Evolutionary conservation across 92 coral and sea anemone genomes (phyloP), one percentile per base, ranked within the genome.

Genomic region (Epizoanthus illoricatus): DNA sequence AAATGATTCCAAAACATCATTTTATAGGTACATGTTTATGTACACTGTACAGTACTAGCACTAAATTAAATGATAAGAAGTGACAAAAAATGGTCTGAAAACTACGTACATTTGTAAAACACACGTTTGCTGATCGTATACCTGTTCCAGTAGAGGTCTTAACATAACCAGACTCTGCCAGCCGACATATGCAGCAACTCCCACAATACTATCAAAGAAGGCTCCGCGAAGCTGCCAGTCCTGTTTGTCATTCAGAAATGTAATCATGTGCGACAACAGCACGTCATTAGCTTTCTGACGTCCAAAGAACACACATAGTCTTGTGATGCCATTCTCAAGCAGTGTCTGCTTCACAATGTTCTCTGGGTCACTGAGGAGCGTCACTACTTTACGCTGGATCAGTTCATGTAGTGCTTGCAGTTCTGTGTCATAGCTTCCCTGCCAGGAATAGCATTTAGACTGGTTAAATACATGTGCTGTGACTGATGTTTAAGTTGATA

Each of bases 91-190:
- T 65, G 15, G 2, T 24, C 16, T 28, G 21, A n/a, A 28, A 24
- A 66, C 65, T 4, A 55, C 3, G 3, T 11, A 20, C 18, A 10
- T 21, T 43, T 42, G 43, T 17, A 10, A 17, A 6, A 20, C 43
- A 23, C 18, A 28, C 18, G 8, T 49, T 49, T 49, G 55, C 10
- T 49, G 10, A 52, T 11, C 11, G 56, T 20, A 9, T 21, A 97
- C 99, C 97, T 97, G 99, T 66, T 97, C 98, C 13, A 97, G 65
- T 0, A 97, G 89, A 4, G 99, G 99, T 24, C 97, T 87, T 1
- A 97, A 84, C 99, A 97, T 97, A 24, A 93, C 99, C 69, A 97
- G 65, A 73, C 99, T 97, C 87, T 97, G 99, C 99, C 99, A 97
- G 0, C 99, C 99, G 19, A 97, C 99, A 36, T 95, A 95, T 0